Conservation (phyloP, 2,113 vertebrate species). For the Stictonetta naevosa region DNA sequence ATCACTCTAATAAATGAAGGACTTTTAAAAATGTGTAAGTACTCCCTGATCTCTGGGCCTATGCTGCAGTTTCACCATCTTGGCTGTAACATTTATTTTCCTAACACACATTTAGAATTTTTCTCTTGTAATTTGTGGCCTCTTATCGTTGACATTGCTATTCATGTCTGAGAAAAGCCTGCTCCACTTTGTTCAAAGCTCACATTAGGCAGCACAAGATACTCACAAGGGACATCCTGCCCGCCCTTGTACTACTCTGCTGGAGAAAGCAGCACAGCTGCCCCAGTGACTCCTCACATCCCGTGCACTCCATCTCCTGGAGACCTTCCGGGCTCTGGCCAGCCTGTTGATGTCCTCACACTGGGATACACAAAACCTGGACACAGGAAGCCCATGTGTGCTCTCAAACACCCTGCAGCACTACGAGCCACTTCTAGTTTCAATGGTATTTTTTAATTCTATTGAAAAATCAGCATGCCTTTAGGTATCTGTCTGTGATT, state of each 20-base stretch:
- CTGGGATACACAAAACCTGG: rapidly evolving
- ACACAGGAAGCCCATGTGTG: not conserved
- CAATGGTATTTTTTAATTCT: not conserved
- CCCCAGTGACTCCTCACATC: rapidly evolving
- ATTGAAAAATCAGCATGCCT: not conserved
- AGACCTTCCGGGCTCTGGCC: not conserved
- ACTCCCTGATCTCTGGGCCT: not conserved
- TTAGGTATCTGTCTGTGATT: not conserved
- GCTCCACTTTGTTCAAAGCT: not conserved
- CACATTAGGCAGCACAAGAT: not conserved
- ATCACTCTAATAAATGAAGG: not conserved
- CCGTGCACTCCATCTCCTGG: not conserved
- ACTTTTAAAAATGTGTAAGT: not conserved
- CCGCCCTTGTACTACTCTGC: not conserved
- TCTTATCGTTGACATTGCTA: not conserved
- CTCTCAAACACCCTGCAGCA: not conserved
- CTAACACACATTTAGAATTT: not conserved
- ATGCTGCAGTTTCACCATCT: not conserved
- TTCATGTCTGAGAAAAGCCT: not conserved
- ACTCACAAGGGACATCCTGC: not conserved
- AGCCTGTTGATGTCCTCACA: not conserved
- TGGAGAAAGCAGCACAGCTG: rapidly evolving
- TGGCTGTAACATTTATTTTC: not conserved
- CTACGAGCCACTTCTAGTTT: not conserved
- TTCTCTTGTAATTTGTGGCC: not conserved